These are phyloP conservation scores for Morpho helenor DNA, from an alignment of 2,888 invertebrate species.

Conservation along the genomic window DNA sequence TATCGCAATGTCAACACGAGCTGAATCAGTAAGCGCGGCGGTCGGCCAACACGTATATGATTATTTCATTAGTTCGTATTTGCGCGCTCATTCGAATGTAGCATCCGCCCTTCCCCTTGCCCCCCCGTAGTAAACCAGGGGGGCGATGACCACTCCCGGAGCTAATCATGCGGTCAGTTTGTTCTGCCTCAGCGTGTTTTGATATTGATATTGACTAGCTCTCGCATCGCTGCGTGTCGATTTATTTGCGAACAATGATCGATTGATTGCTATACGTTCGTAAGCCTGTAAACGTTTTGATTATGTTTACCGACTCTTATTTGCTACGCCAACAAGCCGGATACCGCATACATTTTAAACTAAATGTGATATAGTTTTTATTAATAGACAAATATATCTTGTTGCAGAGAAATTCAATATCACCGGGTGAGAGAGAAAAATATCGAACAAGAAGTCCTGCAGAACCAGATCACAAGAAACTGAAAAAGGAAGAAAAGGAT, in stretches of 20 bases:
- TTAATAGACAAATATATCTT: conserved; percentile 35
- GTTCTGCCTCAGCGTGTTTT: conserved; percentile 79
- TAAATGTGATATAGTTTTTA: conserved; percentile 15
- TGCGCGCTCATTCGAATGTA: conserved; percentile 73
- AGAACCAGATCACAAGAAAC: conserved; percentile 84
- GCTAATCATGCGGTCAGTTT: conserved; percentile 80
- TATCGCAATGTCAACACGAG: conserved; percentile 47
- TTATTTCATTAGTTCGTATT: conserved; percentile 78
- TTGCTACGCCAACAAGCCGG: conserved; percentile 51
- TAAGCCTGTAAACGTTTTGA: conserved; percentile 72
- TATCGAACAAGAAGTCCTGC: conserved; percentile 89
- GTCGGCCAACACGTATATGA: conserved; percentile 74
- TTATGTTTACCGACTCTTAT: conserved; percentile 70
- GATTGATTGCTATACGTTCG: conserved; percentile 72
- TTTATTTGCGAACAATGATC: conserved; percentile 79
- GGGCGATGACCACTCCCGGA: conserved; percentile 73
- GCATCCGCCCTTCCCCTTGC: conserved; percentile 40
- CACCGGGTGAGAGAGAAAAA: conserved; percentile 90
- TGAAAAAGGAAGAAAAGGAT: conserved; percentile 91
- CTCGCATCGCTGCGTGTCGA: conserved; percentile 72
- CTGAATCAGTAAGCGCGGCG: conserved; percentile 56
- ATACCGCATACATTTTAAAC: conserved; percentile 29
- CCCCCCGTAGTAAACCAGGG: conserved; percentile 33
- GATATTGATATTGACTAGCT: conserved; percentile 77
- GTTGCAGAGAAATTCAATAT: conserved; percentile 90